Evolutionary conservation across 2,113 vertebrate genomes (phyloP).

Genomic region (Pelmatolapia mariae): DNA sequence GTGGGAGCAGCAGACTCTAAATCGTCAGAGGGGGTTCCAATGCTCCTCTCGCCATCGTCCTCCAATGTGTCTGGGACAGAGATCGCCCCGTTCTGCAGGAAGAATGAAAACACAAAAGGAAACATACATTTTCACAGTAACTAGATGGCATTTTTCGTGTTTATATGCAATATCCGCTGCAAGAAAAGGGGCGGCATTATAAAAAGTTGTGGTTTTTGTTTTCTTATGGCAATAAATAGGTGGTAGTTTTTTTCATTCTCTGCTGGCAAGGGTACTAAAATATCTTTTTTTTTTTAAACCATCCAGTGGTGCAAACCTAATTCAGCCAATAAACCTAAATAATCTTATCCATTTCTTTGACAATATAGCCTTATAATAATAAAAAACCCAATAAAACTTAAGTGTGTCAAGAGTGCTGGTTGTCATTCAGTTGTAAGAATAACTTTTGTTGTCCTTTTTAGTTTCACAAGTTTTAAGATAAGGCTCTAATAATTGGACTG

Average conservation of each 20-base stretch:
- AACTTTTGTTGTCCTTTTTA: not conserved
- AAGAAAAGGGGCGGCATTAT: not conserved
- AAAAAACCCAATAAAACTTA: conserved; percentile 14
- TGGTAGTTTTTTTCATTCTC: not conserved
- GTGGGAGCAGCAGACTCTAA: conserved; percentile 63
- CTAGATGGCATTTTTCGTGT: not conserved
- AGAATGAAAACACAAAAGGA: not conserved
- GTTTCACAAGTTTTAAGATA: not conserved
- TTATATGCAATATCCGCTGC: not conserved
- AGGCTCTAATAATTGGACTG: not conserved
- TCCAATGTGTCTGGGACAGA: conserved; percentile 64
- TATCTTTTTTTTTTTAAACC: not conserved
- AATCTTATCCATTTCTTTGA: conserved; percentile 4
- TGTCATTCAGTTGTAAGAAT: not conserved
- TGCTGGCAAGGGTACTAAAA: not conserved
- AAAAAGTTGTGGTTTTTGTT: not conserved
- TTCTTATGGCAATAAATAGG: not conserved
- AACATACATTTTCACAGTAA: not conserved
- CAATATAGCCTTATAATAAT: conserved; percentile 25
- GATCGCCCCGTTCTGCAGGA: conserved; percentile 71
- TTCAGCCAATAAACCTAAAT: conserved; percentile 4
- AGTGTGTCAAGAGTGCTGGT: not conserved
- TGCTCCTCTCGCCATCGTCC: conserved; percentile 74
- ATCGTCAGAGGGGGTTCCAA: conserved; percentile 75
- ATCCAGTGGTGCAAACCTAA: not conserved